phyloP scores from a whole-genome alignment of 2,888 invertebrate species.

The Drosophila eohydei region DNA sequence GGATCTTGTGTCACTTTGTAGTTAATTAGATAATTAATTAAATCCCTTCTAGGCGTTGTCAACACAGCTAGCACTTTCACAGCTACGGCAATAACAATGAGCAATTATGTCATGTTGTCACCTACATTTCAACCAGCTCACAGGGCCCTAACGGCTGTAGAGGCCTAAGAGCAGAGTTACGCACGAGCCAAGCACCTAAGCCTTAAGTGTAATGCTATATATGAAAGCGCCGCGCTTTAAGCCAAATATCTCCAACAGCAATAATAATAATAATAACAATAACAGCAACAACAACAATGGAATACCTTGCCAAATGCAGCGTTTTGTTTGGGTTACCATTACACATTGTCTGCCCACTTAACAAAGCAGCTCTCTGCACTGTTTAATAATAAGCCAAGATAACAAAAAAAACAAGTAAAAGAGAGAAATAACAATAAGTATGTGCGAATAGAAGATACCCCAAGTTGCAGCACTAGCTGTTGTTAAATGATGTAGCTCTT shows the following conservation, averaged over 20 bases:
- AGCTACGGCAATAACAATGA: constrained; percentile 39
- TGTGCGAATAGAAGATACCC: not conserved
- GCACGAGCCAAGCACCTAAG: constrained; percentile 58
- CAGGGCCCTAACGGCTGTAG: not conserved
- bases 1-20: constrained; percentile 25
- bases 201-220: constrained; percentile 25
- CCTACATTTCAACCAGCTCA: constrained; percentile 17
- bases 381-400: constrained; percentile 63
- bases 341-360: constrained; percentile 55
- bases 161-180: constrained; percentile 50
- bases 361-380: constrained; percentile 47
- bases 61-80: constrained; percentile 10
- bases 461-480: not conserved
- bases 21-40: constrained; percentile 66
- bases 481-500: not conserved
- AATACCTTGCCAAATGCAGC: constrained; percentile 68
- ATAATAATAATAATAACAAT: constrained; percentile 10
- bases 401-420: constrained; percentile 26
- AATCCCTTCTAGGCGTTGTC: constrained; percentile 48
- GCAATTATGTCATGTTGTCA: constrained; percentile 62
- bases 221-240: constrained; percentile 24
- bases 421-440: not conserved
- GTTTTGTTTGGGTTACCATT: constrained; percentile 72
- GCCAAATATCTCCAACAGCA: constrained; percentile 18
- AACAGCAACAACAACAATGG: constrained; percentile 39